Evolutionary conservation across 2,113 vertebrate genomes (phyloP).

Genomic region (Lasiurus borealis): DNA sequence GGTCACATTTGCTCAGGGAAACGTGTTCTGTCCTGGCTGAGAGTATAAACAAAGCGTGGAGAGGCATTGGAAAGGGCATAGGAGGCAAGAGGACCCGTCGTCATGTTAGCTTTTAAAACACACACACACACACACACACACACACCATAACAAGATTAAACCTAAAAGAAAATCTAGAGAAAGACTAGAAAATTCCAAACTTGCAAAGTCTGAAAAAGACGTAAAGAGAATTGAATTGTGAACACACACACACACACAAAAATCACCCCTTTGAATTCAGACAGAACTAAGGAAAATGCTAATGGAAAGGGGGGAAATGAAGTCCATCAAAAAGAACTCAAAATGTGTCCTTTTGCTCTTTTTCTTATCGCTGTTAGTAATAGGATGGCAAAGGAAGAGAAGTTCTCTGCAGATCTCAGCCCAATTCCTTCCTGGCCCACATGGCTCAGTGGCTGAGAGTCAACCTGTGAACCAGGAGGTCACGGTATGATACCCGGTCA

Average conservation of each 20-base stretch:
- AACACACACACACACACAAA: neutral
- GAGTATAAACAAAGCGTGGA: neutral
- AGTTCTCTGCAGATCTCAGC: neutral
- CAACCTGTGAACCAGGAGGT: too few relatives aligned
- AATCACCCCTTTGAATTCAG: neutral
- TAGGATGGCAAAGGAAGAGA: neutral
- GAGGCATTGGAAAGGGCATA: neutral
- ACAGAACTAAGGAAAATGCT: conserved; percentile 30
- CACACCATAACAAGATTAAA: neutral
- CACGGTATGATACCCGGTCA: too few relatives aligned
- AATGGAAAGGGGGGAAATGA: neutral
- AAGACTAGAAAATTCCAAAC: conserved; percentile 5
- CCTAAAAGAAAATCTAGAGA: neutral
- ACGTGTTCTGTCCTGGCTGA: neutral
- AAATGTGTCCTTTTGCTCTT: neutral
- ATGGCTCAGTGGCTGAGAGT: too few relatives aligned
- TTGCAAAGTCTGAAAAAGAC: conserved; percentile 40
- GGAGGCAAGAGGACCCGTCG: neutral
- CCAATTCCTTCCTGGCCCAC: too few relatives aligned
- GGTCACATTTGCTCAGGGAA: neutral
- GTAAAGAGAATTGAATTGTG: neutral
- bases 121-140: too few relatives aligned
- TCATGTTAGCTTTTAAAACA: neutral
- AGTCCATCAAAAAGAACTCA: neutral
- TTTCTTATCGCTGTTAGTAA: neutral